Base-by-base conservation (phyloP, 1,140 invertebrate species). In the Megathymus violae region DNA sequence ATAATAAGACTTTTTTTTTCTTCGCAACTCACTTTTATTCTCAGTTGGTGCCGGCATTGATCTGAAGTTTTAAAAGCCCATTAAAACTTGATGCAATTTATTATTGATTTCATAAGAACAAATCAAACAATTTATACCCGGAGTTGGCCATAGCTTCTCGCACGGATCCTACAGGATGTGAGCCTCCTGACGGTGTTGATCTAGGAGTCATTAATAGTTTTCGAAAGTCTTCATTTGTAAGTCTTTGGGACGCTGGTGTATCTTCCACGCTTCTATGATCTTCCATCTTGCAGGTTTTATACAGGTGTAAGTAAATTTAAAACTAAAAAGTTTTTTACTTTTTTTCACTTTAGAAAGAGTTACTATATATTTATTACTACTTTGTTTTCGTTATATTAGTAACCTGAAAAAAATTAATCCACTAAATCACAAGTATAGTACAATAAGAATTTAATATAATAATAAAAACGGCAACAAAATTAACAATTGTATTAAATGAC, bases 181-280 rank as follows among this genome's bases (percentile, higher is more conserved):
- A 69, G 4, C 75, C 76, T 14, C 75, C 86, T 13, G 94, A 92
- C 3, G 94, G 93, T 0, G 95, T 94, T 6, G 94, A 89, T 47
- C 97, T 93, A 0, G 98, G 98, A 0, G 98, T 99, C 96, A 99
- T 99, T 59, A 99, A 90, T 9, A 99, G 88, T 80, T 98, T 98
- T 17, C 98, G 94, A 79, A 99, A 99, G 88, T 99, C 98, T 83
- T 98, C 98, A 93, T 99, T 99, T 5, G 98, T 99, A 48, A 99
- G 90, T 38, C 96, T 93, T 90, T 90, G 95, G 76, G 92, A 96
- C 67, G 85, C 92, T 58, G 92, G 93, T 40, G 89, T 91, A 61
- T 91, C 87, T 60, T 92, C 91, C 54, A 89, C 91, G 64, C 78
- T 83, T 48, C 79, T 75, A 43, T 86, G 74, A 15, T 88, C 85